Evolutionary conservation across 2,797 vertebrate genomes (phyloP).

Genomic region (Philypnodon macrostomus): DNA sequence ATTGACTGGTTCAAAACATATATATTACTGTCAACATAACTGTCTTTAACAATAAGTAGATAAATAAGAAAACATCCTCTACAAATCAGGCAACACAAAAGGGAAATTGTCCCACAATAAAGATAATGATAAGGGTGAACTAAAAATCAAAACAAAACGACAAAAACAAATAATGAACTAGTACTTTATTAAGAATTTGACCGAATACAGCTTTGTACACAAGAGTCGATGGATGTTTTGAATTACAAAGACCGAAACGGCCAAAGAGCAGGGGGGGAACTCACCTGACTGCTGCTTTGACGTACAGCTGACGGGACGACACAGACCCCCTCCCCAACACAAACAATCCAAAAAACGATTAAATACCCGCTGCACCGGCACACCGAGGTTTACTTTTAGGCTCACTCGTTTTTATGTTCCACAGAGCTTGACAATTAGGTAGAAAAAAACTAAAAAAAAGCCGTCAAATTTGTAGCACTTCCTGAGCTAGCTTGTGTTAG

Average conservation of each 20-base stretch:
- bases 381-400: rapidly evolving
- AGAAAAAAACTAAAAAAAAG: not conserved
- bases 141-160: too few species aligned
- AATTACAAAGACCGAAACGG: not conserved
- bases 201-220: not conserved
- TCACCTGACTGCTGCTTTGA: too few species aligned
- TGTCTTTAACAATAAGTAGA: too few species aligned
- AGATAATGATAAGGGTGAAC: too few species aligned
- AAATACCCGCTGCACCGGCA: rapidly evolving
- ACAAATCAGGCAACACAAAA: too few species aligned
- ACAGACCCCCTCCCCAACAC: constrained; percentile 14
- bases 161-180: too few species aligned
- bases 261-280: constrained; percentile 1
- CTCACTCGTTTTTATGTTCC: rapidly evolving
- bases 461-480: constrained; percentile 23
- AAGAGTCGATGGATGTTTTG: too few species aligned
- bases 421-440: rapidly evolving
- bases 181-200: too few species aligned
- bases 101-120: too few species aligned
- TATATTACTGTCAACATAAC: too few species aligned
- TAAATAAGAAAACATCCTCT: too few species aligned
- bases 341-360: constrained; percentile 8
- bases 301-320: constrained; percentile 26
- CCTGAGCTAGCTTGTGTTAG: constrained; percentile 38
- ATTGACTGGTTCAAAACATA: too few species aligned